Percentiles rank a stretch among this genome's conserved stretches.
Conservation (phyloP, 2,797 vertebrate genomes). For the Pipistrellus pygmaeus region DNA sequence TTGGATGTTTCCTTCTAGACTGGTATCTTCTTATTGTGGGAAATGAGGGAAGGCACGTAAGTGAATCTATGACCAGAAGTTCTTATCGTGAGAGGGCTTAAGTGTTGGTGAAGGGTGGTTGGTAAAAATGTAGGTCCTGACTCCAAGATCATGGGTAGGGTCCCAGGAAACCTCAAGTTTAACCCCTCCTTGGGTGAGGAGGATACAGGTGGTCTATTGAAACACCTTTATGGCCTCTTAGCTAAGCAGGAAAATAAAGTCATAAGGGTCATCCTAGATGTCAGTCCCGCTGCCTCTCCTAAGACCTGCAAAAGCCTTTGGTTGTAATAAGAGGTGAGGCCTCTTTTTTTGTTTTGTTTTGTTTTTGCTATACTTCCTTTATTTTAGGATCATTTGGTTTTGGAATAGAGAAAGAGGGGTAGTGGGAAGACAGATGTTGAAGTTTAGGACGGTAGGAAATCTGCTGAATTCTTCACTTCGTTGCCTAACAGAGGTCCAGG, state of each 20-base stretch:
- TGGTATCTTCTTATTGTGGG: background rate
- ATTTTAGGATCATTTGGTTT: background rate
- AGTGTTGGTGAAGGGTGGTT: background rate
- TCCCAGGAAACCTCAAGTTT: background rate
- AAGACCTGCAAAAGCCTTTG: background rate
- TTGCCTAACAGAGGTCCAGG: background rate
- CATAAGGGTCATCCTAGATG: background rate
- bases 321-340: background rate
- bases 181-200: background rate
- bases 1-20: background rate
- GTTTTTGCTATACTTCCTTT: background rate
- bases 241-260: background rate
- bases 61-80: background rate
- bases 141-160: background rate
- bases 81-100: background rate
- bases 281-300: background rate
- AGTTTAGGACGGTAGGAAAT: background rate
- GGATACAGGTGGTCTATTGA: background rate
- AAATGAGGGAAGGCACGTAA: background rate
- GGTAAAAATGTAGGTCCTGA: background rate
- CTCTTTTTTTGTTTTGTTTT: background rate
- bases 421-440: background rate
- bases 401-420: background rate
- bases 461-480: background rate
- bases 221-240: background rate